Percentiles rank a stretch among this genome's conserved stretches.
phyloP scores from a whole-genome alignment of 2,888 invertebrate genomes.

The Zootermopsis nevadensis region DNA sequence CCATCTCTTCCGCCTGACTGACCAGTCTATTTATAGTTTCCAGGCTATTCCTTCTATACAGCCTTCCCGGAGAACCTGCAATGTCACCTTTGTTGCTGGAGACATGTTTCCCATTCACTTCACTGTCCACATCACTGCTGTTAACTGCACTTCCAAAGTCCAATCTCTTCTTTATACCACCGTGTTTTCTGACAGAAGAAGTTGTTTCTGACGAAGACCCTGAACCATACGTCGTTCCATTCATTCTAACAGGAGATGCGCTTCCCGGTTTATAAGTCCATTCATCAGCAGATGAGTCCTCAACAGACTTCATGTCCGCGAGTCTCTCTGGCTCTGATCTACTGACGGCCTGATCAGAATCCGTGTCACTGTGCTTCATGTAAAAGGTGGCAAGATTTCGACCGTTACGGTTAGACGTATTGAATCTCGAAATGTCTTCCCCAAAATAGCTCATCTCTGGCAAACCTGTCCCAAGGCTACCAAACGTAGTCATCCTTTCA shows the following conservation, averaged over 20 bases:
- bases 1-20: conserved; percentile 83
- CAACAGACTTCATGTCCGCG: conserved; percentile 47
- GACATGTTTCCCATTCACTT: background rate
- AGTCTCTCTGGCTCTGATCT: conserved; percentile 60
- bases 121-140: too few species aligned
- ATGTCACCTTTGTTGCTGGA: background rate
- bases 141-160: conserved; percentile 56
- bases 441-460: background rate
- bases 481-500: background rate
- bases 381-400: conserved; percentile 85
- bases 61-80: conserved; percentile 57
- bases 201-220: conserved; percentile 46
- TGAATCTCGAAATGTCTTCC: conserved; percentile 38
- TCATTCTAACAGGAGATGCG: conserved; percentile 1
- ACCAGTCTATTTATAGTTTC: conserved; percentile 80
- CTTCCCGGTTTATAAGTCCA: conserved; percentile 71
- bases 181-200: conserved; percentile 63
- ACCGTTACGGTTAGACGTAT: conserved; percentile 74
- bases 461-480: background rate
- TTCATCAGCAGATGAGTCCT: conserved; percentile 71
- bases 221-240: conserved; percentile 29
- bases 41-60: conserved; percentile 60
- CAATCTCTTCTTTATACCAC: conserved; percentile 55
- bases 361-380: conserved; percentile 88
- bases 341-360: conserved; percentile 75